Base-by-base conservation (phyloP, 2,113 vertebrate species). In the Xenopus borealis region DNA sequence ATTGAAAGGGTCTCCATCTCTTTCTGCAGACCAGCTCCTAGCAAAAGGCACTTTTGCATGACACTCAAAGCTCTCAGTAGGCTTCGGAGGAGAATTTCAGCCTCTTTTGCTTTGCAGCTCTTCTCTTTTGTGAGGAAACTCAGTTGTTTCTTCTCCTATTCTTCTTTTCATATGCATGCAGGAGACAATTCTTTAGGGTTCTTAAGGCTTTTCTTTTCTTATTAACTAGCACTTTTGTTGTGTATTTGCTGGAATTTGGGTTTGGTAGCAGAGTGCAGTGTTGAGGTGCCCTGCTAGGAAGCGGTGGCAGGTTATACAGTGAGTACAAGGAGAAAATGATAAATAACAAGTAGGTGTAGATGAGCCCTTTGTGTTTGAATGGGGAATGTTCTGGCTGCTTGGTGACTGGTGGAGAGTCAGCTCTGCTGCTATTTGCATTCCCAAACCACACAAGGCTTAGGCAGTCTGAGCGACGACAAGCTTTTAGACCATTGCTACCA, bases 1-100 rank as follows among this genome's bases (percentile, higher is more conserved):
- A 89, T 84, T 78, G 82, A 82, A 85, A 82, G 82, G 79, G 72
- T 82, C 80, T 66, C 59, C n/a, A 62, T 66, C 79, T 86, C 85
- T 83, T 78, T 69, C 77, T 83, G 80, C 75, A 82, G 79, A 85
- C 74, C 74, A 66, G 30, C 80, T 78, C 72, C 79, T 80, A 70
- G 72, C 83, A 78, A 71, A 80, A 74, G 79, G 71, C 73, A 27
- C 23, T 27, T 27, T 27, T 27, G 23, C 23, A 79, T 66, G 82
- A 72, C 69, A 72, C 57, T 68, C 71, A 59, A 59, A 52, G 58
- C 75, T 79, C 78, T 77, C 67, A 45, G 70, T 72, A 78, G 75
- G 62, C 71, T 71, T 50, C 74, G 57, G 10, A 55, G 20, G 62
- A 52, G 57, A 72, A 78, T 66, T 72, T 64, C 33, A 16, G 52